A percentile compares a stretch with the other conserved stretches of the same genome.
phyloP scores from a whole-genome alignment of 2,888 invertebrate genomes.

The Onthophagus sagittarius region DNA sequence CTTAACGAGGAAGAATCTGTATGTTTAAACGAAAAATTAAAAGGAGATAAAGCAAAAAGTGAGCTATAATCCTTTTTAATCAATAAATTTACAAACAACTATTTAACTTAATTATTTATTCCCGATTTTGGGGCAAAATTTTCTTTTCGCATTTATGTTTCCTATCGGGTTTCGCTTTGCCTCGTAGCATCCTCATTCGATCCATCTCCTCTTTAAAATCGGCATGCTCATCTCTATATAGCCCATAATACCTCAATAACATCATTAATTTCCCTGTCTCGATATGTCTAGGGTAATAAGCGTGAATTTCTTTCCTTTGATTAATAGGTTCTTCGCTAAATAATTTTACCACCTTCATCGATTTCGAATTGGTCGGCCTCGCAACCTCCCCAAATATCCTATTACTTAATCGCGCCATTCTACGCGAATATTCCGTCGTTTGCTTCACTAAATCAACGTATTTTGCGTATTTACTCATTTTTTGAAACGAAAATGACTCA shows the following conservation, averaged over 20 bases:
- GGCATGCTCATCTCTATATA: slow-evolving; percentile 83
- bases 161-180: slow-evolving; percentile 59
- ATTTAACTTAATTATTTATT: background rate
- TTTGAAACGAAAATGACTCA: background rate
- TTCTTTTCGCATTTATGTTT: slow-evolving; percentile 25
- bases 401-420: slow-evolving; percentile 83
- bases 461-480: slow-evolving; percentile 63
- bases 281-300: slow-evolving; percentile 84
- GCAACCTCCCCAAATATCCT: slow-evolving; percentile 87
- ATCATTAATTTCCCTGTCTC: slow-evolving; percentile 72
- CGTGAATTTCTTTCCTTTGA: slow-evolving; percentile 64
- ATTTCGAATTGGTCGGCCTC: slow-evolving; percentile 68
- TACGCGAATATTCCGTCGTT: slow-evolving; percentile 73
- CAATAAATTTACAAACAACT: too few species aligned
- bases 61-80: slow-evolving; percentile 11
- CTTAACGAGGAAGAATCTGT: slow-evolving; percentile 64
- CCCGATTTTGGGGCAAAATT: slow-evolving; percentile 3
- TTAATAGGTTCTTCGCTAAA: slow-evolving; percentile 74
- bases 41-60: slow-evolving; percentile 43
- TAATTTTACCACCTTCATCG: slow-evolving; percentile 76
- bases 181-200: slow-evolving; percentile 69
- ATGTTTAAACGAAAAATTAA: slow-evolving; percentile 60
- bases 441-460: slow-evolving; percentile 67
- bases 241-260: slow-evolving; percentile 69
- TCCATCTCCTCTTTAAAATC: slow-evolving; percentile 87